Percentiles rank a stretch among this genome's conserved stretches.
These are phyloP conservation scores for Elgonia sp. DNA, from an alignment of 2,888 invertebrate genomes.

Conservation along the genomic window DNA sequence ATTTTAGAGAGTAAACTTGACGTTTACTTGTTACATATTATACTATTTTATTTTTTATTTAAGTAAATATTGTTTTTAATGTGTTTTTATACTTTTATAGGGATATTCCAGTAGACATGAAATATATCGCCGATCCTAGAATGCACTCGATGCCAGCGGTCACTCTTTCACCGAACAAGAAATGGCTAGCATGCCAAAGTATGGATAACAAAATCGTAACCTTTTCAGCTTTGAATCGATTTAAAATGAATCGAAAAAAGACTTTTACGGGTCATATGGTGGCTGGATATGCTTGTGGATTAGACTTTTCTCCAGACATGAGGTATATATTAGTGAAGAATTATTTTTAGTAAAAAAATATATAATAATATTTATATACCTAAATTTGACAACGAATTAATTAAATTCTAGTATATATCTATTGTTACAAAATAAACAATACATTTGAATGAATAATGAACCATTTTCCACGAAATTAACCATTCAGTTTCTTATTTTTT, in stretches of 20 bases:
- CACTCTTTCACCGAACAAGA: slow-evolving; percentile 97
- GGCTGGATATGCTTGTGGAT: slow-evolving; percentile 98
- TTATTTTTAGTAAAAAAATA: too few species aligned
- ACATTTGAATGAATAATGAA: too few species aligned
- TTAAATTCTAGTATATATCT: slow-evolving; percentile 88
- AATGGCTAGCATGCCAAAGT: slow-evolving; percentile 99
- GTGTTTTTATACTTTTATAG: slow-evolving; percentile 80
- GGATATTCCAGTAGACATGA: slow-evolving; percentile 99
- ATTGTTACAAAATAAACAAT: too few species aligned
- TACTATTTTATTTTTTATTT: background rate
- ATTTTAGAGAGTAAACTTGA: too few species aligned
- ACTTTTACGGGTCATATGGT: slow-evolving; percentile 99
- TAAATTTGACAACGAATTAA: too few species aligned
- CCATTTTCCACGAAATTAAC: too few species aligned
- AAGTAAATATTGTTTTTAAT: background rate
- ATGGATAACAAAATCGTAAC: slow-evolving; percentile 99
- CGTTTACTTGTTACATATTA: background rate
- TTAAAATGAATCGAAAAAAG: slow-evolving; percentile 99
- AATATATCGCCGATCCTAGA: slow-evolving; percentile 99
- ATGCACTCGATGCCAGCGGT: slow-evolving; percentile 99
- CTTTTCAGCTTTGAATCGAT: slow-evolving; percentile 98
- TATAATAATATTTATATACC: too few species aligned
- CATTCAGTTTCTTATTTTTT: too few species aligned
- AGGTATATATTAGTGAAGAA: slow-evolving; percentile 90
- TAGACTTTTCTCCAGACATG: slow-evolving; percentile 99